Percentiles rank a stretch among this genome's conserved stretches.
These are phyloP conservation scores for Poecilus cupreus DNA, from an alignment of 2,888 invertebrate species.

Conservation along the genomic window DNA sequence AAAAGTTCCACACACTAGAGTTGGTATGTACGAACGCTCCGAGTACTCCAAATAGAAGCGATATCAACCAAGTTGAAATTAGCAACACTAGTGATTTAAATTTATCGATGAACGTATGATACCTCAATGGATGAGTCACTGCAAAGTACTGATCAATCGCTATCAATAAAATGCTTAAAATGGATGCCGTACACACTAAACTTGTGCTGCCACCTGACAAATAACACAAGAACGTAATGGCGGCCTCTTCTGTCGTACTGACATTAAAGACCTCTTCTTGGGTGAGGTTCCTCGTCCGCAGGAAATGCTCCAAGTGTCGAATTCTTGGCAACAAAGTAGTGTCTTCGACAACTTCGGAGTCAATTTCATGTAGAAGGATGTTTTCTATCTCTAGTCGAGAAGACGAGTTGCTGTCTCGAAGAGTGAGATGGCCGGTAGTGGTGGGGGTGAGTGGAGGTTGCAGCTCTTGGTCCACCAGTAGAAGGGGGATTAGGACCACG, in stretches of 20 bases:
- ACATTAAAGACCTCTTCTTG: slow-evolving; percentile 35
- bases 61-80: slow-evolving; percentile 73
- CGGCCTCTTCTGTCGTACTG: neutral
- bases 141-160: slow-evolving; percentile 81
- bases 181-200: slow-evolving; percentile 76
- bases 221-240: slow-evolving; percentile 67
- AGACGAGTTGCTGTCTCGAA: slow-evolving; percentile 19
- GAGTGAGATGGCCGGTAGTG: neutral
- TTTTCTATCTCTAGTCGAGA: slow-evolving; percentile 43
- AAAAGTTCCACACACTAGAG: slow-evolving; percentile 72
- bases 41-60: slow-evolving; percentile 71
- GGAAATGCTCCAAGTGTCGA: slow-evolving; percentile 39
- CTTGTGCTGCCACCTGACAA: slow-evolving; percentile 79
- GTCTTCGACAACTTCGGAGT: neutral
- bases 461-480: slow-evolving; percentile 74
- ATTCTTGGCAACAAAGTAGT: neutral
- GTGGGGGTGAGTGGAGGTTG: neutral
- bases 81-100: slow-evolving; percentile 73
- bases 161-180: slow-evolving; percentile 78
- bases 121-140: slow-evolving; percentile 79
- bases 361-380: neutral
- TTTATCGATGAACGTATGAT: slow-evolving; percentile 76
- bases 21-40: slow-evolving; percentile 73
- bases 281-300: slow-evolving; percentile 11
- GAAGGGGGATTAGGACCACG: slow-evolving; percentile 72